Evolutionary conservation across 2,888 invertebrate genomes (phyloP).

Genomic region (Nephrotoma flavescens): DNA sequence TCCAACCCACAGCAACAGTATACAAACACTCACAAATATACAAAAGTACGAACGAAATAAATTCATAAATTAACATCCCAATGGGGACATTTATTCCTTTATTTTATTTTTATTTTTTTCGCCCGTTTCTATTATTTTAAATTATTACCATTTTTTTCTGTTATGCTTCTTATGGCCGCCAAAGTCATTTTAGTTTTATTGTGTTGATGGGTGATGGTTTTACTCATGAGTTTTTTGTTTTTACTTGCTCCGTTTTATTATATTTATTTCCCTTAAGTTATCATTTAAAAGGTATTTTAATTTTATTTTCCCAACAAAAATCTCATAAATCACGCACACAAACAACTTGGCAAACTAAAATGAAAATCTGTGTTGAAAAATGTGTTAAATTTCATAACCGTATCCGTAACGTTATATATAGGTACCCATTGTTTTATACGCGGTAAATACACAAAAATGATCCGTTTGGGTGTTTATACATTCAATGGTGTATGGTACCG

Average conservation of each 20-base stretch:
- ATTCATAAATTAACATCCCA: background rate
- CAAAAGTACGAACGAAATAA: background rate
- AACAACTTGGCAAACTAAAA: background rate
- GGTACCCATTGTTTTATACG: background rate
- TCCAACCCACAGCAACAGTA: background rate
- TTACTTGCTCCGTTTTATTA: background rate
- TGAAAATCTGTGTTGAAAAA: background rate
- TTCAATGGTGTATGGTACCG: background rate
- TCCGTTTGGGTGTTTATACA: background rate
- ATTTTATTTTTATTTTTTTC: background rate
- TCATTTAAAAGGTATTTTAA: background rate
- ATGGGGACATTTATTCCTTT: background rate
- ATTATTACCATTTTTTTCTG: background rate
- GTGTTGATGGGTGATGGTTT: background rate
- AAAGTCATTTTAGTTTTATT: background rate
- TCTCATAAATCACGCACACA: background rate
- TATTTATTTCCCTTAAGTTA: background rate
- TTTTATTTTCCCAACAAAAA: background rate
- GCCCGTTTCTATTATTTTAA: background rate
- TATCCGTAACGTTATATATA: background rate
- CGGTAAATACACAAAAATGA: background rate
- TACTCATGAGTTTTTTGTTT: background rate
- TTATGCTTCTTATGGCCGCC: background rate
- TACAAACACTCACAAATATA: background rate
- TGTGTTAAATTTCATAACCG: background rate